phyloP scores from a whole-genome alignment of 2,888 invertebrate species.

The Siphonodentalium dalli region DNA sequence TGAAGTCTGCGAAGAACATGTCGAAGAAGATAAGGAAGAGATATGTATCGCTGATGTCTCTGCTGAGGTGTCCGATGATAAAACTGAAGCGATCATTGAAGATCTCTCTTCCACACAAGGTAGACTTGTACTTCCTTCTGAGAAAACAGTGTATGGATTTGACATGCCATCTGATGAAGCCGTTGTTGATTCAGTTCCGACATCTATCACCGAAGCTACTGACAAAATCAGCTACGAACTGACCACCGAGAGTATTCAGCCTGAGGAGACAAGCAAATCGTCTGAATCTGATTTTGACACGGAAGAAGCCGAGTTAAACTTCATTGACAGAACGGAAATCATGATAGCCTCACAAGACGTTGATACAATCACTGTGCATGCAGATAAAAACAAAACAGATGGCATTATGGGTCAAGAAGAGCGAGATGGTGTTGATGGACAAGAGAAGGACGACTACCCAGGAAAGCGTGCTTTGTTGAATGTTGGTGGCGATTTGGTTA shows the following conservation, averaged over 20 bases:
- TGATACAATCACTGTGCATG: too few species aligned
- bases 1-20: slow-evolving; percentile 1
- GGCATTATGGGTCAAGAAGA: background rate
- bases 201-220: slow-evolving; percentile 33
- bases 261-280: background rate
- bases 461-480: background rate
- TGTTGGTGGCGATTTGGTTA: too few species aligned
- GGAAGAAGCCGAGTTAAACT: background rate
- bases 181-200: slow-evolving; percentile 33
- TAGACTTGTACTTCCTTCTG: slow-evolving; percentile 41
- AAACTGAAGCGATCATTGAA: slow-evolving; percentile 8
- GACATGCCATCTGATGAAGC: slow-evolving; percentile 64
- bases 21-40: slow-evolving; percentile 13
- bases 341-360: too few species aligned
- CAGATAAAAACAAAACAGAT: background rate
- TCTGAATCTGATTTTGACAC: slow-evolving; percentile 2
- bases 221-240: too few species aligned
- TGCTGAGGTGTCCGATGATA: too few species aligned
- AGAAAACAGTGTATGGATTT: slow-evolving; percentile 64
- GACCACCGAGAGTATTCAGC: slow-evolving; percentile 24
- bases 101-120: slow-evolving; percentile 6
- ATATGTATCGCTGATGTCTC: too few species aligned
- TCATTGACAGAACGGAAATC: background rate
- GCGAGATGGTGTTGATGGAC: background rate
- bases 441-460: background rate